Base-by-base conservation (phyloP, 1,140 invertebrate genomes). In the Chironomus tepperi region DNA sequence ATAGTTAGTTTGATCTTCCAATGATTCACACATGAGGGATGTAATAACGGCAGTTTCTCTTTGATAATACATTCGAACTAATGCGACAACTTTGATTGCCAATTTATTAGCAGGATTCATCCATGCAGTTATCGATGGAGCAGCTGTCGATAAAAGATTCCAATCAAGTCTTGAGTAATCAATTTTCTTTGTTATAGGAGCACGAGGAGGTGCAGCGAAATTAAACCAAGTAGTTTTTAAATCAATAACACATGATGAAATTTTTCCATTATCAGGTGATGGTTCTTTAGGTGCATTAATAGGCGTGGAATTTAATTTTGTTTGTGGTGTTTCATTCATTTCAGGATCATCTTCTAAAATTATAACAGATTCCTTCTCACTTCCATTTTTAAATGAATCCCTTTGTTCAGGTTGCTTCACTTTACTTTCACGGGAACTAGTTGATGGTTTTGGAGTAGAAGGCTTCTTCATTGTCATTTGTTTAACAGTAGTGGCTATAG, bases 91-190 rank as follows among this genome's bases (percentile, higher is more conserved):
- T 74, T 91, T 87, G 43, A 94, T 92, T 73, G 93, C 90, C 64
- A 96, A 87, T 24, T 94, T 86, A 84, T 98, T 96, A 79, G 91
- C 91, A 0, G 95, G 95, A 85, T 97, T 98, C 89, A 98, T 91
- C 96, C 96, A 98, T 0, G 96, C 95, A 80, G 97, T 97, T 75
- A 98, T 98, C 0, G 95, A 93, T 0, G 97, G 96, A 0, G 95
- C 96, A 7, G 95, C 95, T 6, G 96, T 98, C 82, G 95, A 97
- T 21, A 98, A 82, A 18, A 98, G 84, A 84, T 98, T 98, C 96
- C 96, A 98, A 82, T 98, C 97, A 75, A 97, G 83, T 78, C 94
- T 92, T 76, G 15, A 80, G 77, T 19, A 75, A 82, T 98, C 96
- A 75, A 97, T 96, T 85, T 97, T 97, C 73, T 93, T 88, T 0